Evolutionary conservation across 2,888 invertebrate species (phyloP).

Genomic region (Nephrotoma appendiculata): DNA sequence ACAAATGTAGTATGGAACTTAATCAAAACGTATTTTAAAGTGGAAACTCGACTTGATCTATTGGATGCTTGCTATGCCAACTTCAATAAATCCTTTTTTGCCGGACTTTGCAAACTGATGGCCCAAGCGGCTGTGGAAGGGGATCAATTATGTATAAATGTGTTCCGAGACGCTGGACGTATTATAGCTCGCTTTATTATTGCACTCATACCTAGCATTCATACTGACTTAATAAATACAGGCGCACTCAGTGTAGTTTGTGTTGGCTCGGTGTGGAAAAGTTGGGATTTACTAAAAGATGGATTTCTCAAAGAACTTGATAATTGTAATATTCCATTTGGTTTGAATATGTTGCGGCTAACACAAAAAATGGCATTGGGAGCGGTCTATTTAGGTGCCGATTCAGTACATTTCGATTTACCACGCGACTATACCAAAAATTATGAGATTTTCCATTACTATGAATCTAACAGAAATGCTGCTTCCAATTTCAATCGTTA

Average conservation of each 20-base stretch:
- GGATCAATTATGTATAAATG: slow-evolving; percentile 53
- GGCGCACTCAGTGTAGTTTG: slow-evolving; percentile 59
- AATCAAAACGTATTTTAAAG: slow-evolving; percentile 60
- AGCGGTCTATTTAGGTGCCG: slow-evolving; percentile 73
- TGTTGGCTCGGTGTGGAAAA: slow-evolving; percentile 91
- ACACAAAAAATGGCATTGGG: slow-evolving; percentile 69
- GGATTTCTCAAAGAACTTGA: slow-evolving; percentile 51
- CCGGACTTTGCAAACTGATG: slow-evolving; percentile 56
- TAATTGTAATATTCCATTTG: slow-evolving; percentile 23
- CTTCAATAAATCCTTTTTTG: slow-evolving; percentile 65
- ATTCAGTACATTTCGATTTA: slow-evolving; percentile 44
- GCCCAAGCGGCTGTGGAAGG: slow-evolving; percentile 51
- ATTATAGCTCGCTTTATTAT: slow-evolving; percentile 49
- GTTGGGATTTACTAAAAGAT: slow-evolving; percentile 65
- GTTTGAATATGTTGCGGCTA: slow-evolving; percentile 47
- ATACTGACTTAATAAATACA: slow-evolving; percentile 33
- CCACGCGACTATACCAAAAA: slow-evolving; percentile 58
- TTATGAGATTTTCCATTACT: slow-evolving; percentile 45
- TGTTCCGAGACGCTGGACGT: slow-evolving; percentile 57
- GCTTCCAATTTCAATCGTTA: too few relatives aligned
- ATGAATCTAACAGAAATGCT: slow-evolving; percentile 5
- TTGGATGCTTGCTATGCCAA: slow-evolving; percentile 61
- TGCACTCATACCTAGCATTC: slow-evolving; percentile 46
- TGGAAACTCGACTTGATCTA: slow-evolving; percentile 49
- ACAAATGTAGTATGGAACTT: slow-evolving; percentile 53